A percentile compares a stretch with the other conserved stretches of the same genome.
phyloP scores from a whole-genome alignment of 2,888 invertebrate species.

The Tenthredo distinguenda region DNA sequence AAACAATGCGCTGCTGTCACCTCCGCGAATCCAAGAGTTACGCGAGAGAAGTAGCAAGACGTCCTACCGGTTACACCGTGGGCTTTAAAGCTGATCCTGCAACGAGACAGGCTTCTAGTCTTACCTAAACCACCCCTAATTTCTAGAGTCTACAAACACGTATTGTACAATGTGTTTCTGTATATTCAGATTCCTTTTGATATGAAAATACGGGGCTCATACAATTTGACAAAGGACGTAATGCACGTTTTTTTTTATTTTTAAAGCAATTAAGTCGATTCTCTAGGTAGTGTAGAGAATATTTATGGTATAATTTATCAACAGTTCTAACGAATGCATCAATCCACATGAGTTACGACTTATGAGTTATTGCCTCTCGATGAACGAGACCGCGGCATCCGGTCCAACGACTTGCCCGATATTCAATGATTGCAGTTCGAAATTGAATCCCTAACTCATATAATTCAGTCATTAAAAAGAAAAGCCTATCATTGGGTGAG shows the following conservation, averaged over 20 bases:
- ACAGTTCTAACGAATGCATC: not conserved
- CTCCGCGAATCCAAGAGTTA: slow-evolving; percentile 46
- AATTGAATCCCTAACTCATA: slow-evolving; percentile 14
- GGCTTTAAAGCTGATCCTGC: slow-evolving; percentile 25
- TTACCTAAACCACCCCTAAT: slow-evolving; percentile 1
- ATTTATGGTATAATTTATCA: not conserved
- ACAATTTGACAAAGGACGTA: not conserved
- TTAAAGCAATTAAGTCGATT: too few species aligned
- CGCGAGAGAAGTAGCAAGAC: slow-evolving; percentile 39
- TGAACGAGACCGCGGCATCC: not conserved
- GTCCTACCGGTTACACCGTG: slow-evolving; percentile 14
- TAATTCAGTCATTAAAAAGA: slow-evolving; percentile 22
- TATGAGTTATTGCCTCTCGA: not conserved
- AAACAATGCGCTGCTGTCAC: slow-evolving; percentile 59
- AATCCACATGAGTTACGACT: slow-evolving; percentile 8
- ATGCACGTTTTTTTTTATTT: not conserved
- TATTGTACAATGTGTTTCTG: not conserved
- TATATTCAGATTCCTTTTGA: not conserved
- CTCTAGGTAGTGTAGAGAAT: not conserved
- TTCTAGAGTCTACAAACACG: not conserved
- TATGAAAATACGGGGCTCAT: not conserved
- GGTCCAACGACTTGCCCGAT: not conserved
- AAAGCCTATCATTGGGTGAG: not conserved
- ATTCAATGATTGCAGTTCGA: not conserved
- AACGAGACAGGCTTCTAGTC: not conserved